Evolutionary conservation across 64 coral and sea anemone species (phyloP), one percentile per base, ranked within the genome.

Genomic region (Pachyseris speciosa): DNA sequence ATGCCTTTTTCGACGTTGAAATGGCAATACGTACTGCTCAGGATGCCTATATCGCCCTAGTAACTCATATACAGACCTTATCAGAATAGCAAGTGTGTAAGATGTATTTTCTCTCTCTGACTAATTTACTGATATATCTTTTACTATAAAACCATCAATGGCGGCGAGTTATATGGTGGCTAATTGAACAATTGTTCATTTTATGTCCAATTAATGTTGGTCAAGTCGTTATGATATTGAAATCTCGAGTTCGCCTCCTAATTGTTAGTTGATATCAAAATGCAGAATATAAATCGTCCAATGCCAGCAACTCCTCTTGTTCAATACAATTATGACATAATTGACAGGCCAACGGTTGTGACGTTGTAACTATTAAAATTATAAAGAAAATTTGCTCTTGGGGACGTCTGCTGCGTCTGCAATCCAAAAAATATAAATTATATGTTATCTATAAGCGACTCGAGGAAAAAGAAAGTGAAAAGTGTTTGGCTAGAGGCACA

Each of bases 1-100:
- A 84, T 84, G 37, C 19, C 8, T 84, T 78, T 78, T 78, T 78
- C 49, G 74, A 78, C 44, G 7, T 45, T 15, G 20, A 78, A 20
- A 78, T 78, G 12, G 49, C 43, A 29, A 30, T 78, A 49, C 20
- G 20, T 16, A 78, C 48, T 78, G 74, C 74, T 31, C 30, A 78
- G 27, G 40, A 78, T 78, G 74, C 74, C 49, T 78, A 29, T 37
- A 49, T 39, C 49, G 74, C 74, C 49, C 74, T 78, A 0, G 74
- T 50, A 44, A 50, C 44, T 42, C 44, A 78, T 50, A 78, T 78
- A 41, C 24, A 50, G 49, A 36, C 19, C 32, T 74, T 17, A 17
- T 65, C 61, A 74, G 29, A n/a, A 45, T 74, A 74, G 70, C 30
- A 74, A 74, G 30, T 74, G 19, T 32, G 29, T 45, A 13, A 17